Evolutionary conservation across 2,113 vertebrate species (phyloP), one percentile per base, ranked within the genome.

Genomic region (Pipa parva): DNA sequence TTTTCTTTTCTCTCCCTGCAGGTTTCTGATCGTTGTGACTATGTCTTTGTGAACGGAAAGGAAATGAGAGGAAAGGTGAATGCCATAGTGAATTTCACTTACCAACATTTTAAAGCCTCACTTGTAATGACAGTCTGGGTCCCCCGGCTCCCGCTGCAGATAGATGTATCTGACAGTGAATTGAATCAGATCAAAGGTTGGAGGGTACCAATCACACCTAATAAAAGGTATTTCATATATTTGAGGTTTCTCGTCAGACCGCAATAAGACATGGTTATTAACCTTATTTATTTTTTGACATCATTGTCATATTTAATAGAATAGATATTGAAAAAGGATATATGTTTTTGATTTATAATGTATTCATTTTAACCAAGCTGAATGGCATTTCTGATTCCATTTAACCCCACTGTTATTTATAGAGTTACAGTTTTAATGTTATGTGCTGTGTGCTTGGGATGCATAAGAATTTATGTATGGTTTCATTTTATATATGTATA

Each of bases 101-200:
- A 93, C 88, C 95, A 92, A 85, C 93, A 96, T 84, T 83, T 97
- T 83, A 91, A 78, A 24, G 83, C 89, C 28, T 84, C 89, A 48
- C 84, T 97, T 17, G 90, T 94, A 76, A 78, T 97, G 77, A 91
- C 88, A 0, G 95, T 97, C 15, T 97, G 95, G 95, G 89, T 90
- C 54, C 94, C 96, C 39, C 90, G 82, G 24, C 91, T 97, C 8
- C 93, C 94, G 0, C 91, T 96, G 63, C 91, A 94, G 78, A 93
- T 98, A 8, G 93, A 97, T 75, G 84, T 97, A 67, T 95, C 94
- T 0, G 95, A 97, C 84, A 83, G 90, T 0, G 93, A 97, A 71
- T 88, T 97, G 57, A 95, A 92, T 78, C 95, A 95, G 81, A 93
- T 97, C 83, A 97, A 93, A 82, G 92, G 92, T 54, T 97, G 95